phyloP scores from a whole-genome alignment of 2,797 vertebrate species.

The Pyrocephalus nanus region DNA sequence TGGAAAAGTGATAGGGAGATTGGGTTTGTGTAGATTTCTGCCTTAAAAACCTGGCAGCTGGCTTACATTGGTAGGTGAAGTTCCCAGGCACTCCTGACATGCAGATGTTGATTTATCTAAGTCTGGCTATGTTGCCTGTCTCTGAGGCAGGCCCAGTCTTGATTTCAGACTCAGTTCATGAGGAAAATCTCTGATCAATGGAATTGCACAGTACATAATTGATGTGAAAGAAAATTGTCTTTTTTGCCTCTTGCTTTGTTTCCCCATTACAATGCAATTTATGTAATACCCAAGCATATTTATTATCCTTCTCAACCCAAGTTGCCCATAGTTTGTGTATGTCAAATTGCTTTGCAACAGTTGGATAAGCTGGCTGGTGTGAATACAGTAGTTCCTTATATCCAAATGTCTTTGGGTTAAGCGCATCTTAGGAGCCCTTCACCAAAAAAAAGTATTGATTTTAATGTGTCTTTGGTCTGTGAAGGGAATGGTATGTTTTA shows the following conservation, averaged over 20 bases:
- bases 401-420: not conserved
- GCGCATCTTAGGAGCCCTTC: not conserved
- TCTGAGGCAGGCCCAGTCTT: not conserved
- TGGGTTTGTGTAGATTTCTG: not conserved
- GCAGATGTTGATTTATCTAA: not conserved
- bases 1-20: not conserved
- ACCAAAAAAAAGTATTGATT: not conserved
- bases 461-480: not conserved
- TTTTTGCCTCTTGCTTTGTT: not conserved
- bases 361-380: not conserved
- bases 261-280: not conserved
- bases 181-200: not conserved
- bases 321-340: slow-evolving; percentile 39
- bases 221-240: not conserved
- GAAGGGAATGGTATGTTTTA: not conserved
- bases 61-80: not conserved
- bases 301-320: not conserved
- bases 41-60: not conserved
- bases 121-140: not conserved
- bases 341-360: slow-evolving; percentile 27
- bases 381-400: not conserved
- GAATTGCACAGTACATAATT: not conserved
- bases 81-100: not conserved
- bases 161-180: fast-evolving
- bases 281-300: not conserved